Percentiles rank a stretch among this genome's conserved stretches.
These are phyloP conservation scores for Ditula angustiorana DNA, from an alignment of 2,888 invertebrate genomes.

Conservation along the genomic window DNA sequence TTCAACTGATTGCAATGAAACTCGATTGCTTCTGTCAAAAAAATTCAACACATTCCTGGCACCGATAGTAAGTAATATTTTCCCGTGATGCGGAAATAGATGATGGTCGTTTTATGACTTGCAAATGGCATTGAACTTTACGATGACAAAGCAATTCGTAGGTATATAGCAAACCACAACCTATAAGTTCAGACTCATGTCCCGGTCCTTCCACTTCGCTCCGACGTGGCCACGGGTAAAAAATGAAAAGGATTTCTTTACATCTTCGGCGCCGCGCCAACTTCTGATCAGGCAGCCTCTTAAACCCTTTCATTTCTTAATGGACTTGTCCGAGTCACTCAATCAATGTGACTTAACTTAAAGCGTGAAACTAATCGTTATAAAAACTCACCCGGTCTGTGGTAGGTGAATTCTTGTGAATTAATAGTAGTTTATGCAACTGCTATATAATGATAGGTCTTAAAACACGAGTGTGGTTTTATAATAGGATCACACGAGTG, in stretches of 20 bases:
- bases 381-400: not conserved
- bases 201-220: not conserved
- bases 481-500: too few relatives aligned
- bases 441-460: too few relatives aligned
- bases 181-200: not conserved
- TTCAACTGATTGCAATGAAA: too few relatives aligned
- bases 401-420: too few relatives aligned
- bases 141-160: not conserved
- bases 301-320: slow-evolving; percentile 52
- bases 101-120: not conserved
- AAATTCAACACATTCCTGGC: too few relatives aligned
- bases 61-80: too few relatives aligned
- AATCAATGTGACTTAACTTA: slow-evolving; percentile 42
- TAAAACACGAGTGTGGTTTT: too few relatives aligned
- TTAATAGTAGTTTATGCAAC: too few relatives aligned
- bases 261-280: slow-evolving; percentile 27
- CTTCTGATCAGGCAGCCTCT: slow-evolving; percentile 42
- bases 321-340: slow-evolving; percentile 55
- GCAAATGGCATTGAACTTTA: not conserved
- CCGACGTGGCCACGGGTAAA: not conserved
- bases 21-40: too few relatives aligned
- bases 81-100: too few relatives aligned
- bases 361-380: slow-evolving; percentile 10
- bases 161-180: not conserved
- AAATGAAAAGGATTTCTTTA: slow-evolving; percentile 1